These are phyloP conservation scores for Anthrax anthrax DNA, from an alignment of 2,888 invertebrate species.

Conservation along the genomic window DNA sequence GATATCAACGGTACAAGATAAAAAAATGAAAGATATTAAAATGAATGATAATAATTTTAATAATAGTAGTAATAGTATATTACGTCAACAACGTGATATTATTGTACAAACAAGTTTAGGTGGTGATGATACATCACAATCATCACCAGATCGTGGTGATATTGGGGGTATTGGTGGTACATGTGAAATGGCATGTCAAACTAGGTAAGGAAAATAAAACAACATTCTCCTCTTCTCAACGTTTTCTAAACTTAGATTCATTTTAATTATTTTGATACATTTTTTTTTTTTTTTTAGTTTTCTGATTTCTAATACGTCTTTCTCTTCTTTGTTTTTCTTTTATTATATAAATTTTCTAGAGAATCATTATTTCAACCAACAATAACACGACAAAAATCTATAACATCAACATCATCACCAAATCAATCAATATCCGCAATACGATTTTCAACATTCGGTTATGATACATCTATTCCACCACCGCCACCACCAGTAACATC, in stretches of 20 bases:
- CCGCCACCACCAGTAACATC: conserved; percentile 14
- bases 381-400: conserved; percentile 29
- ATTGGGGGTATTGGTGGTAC: too few relatives aligned
- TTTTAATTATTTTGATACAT: too few relatives aligned
- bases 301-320: too few relatives aligned
- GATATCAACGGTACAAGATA: conserved; percentile 24
- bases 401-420: conserved; percentile 22
- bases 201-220: conserved; percentile 47
- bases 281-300: too few relatives aligned
- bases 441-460: conserved; percentile 34
- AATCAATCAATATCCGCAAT: conserved; percentile 21
- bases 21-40: conserved; percentile 26
- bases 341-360: conserved; percentile 14
- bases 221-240: too few relatives aligned
- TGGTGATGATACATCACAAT: conserved; percentile 14
- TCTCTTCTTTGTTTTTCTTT: too few relatives aligned
- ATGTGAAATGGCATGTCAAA: conserved; percentile 68
- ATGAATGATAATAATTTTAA: too few relatives aligned
- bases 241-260: too few relatives aligned
- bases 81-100: conserved; percentile 29
- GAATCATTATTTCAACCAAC: conserved; percentile 26
- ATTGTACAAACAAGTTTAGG: conserved; percentile 28
- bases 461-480: conserved; percentile 20
- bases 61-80: conserved; percentile 24
- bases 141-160: conserved; percentile 19